Conservation (phyloP, 2,113 vertebrate genomes). For the Otus sunia region DNA sequence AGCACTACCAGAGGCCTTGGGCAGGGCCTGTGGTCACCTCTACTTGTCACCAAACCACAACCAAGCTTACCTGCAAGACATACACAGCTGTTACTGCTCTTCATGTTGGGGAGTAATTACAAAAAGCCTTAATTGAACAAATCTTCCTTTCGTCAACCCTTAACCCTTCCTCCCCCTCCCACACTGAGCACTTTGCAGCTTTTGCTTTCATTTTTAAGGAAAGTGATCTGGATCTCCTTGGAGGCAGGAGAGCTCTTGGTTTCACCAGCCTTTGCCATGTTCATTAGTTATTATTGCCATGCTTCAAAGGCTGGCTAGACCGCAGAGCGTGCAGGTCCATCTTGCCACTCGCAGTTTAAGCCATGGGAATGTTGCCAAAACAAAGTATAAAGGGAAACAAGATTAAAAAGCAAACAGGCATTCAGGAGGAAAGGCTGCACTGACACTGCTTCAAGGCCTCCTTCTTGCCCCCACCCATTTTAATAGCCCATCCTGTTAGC, state of each 20-base stretch:
- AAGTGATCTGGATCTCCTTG: background rate
- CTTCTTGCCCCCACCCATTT: background rate
- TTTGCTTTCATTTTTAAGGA: constrained; percentile 14
- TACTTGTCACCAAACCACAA: background rate
- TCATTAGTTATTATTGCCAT: background rate
- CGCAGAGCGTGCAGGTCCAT: background rate
- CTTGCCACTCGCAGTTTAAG: background rate
- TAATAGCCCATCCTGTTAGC: background rate
- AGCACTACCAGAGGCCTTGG: background rate
- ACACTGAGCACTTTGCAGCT: background rate
- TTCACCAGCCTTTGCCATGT: background rate
- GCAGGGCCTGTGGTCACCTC: background rate
- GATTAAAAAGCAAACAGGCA: background rate
- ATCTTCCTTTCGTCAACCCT: background rate
- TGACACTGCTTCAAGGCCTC: background rate
- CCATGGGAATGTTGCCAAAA: background rate
- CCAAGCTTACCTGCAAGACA: background rate
- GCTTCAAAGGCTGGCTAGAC: background rate
- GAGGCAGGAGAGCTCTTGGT: background rate
- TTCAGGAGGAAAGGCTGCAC: background rate
- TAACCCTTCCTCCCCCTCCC: background rate
- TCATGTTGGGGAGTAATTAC: background rate
- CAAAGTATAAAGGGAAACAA: background rate
- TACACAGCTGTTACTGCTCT: background rate
- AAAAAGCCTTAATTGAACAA: background rate